Conservation (phyloP, 2,797 vertebrate genomes). For the Coregonus suidteri region DNA sequence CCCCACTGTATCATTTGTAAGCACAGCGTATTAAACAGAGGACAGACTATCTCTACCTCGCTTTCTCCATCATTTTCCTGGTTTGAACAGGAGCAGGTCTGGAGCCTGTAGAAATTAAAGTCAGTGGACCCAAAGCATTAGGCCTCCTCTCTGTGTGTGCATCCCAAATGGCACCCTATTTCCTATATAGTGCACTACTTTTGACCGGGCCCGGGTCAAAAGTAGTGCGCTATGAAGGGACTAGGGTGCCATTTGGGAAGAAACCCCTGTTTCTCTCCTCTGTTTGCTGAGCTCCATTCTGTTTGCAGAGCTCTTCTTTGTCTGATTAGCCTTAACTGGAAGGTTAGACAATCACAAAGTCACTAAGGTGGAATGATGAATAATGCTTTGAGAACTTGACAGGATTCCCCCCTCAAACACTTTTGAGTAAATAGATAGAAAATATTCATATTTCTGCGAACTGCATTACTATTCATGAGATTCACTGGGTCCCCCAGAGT, state of each 20-base stretch:
- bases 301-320: neutral
- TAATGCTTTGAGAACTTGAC: conserved; percentile 32
- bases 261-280: neutral
- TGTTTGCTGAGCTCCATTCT: neutral
- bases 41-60: neutral
- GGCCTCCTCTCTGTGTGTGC: neutral
- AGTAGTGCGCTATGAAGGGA: neutral
- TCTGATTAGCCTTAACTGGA: conserved; percentile 29
- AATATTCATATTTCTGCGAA: neutral
- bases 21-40: neutral
- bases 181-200: neutral
- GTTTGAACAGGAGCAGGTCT: neutral
- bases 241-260: neutral
- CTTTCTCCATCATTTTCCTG: neutral
- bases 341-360: conserved; percentile 23
- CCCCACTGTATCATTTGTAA: neutral
- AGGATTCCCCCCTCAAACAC: conserved; percentile 15
- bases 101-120: neutral
- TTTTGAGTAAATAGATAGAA: conserved; percentile 46
- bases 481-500: neutral
- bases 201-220: neutral
- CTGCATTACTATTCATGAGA: neutral
- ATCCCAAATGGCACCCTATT: neutral
- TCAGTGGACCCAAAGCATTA: conserved; percentile 26
- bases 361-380: conserved; percentile 43